Percentiles rank a stretch among this genome's conserved stretches.
Evolutionary conservation across 2,888 invertebrate species (phyloP).

Genomic region (Gortyna flavago): DNA sequence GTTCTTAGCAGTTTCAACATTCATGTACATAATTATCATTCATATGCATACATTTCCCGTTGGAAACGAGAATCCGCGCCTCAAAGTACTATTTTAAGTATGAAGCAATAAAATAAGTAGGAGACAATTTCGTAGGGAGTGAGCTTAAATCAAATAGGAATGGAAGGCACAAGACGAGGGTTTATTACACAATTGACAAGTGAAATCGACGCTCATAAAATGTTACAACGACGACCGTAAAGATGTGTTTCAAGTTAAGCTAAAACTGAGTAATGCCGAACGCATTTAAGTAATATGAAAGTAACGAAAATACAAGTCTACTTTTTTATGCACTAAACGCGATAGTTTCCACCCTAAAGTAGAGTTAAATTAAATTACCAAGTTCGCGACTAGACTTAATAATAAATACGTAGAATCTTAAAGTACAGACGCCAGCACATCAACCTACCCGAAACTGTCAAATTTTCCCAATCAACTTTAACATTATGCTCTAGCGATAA

Average conservation of each 20-base stretch:
- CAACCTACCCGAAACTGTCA: too few relatives aligned
- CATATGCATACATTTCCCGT: conserved; percentile 60
- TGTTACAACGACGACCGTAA: conserved; percentile 65
- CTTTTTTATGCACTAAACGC: conserved; percentile 45
- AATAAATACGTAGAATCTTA: conserved; percentile 20
- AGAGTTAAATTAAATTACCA: conserved; percentile 26
- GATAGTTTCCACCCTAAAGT: conserved; percentile 42
- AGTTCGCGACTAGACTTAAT: conserved; percentile 17
- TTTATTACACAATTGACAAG: conserved; percentile 81
- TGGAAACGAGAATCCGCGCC: conserved; percentile 54
- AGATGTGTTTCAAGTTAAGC: conserved; percentile 58
- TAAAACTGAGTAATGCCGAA: conserved; percentile 45
- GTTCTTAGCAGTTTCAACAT: conserved; percentile 45
- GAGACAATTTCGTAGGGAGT: conserved; percentile 73
- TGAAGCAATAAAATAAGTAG: conserved; percentile 74
- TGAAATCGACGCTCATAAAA: conserved; percentile 77
- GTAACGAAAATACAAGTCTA: conserved; percentile 52
- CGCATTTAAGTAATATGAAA: conserved; percentile 38
- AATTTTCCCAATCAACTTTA: too few relatives aligned
- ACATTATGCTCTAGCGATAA: too few relatives aligned
- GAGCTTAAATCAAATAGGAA: conserved; percentile 76
- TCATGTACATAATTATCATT: conserved; percentile 57
- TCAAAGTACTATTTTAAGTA: conserved; percentile 63
- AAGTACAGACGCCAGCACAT: too few relatives aligned
- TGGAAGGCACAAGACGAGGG: conserved; percentile 69